These are phyloP conservation scores for Phyllostomus hastatus DNA, from an alignment of 2,113 vertebrate genomes.

Conservation along the genomic window DNA sequence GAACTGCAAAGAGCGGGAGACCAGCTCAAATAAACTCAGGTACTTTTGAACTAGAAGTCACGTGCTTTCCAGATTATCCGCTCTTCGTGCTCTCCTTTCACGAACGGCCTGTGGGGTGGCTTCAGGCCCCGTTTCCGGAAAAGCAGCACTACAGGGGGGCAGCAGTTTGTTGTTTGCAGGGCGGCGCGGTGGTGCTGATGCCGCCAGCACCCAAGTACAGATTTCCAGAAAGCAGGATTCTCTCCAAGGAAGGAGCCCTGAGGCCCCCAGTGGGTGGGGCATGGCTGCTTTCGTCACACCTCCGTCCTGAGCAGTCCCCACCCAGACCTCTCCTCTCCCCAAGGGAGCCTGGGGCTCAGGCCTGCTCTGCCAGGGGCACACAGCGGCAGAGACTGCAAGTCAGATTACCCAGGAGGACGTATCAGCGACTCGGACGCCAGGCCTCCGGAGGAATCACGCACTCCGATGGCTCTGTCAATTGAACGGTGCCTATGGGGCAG, in stretches of 20 bases:
- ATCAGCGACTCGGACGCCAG: not conserved
- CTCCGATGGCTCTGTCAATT: not conserved
- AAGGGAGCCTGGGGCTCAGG: not conserved
- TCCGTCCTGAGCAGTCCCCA: too few species aligned
- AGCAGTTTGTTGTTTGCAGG: not conserved
- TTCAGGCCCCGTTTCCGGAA: not conserved
- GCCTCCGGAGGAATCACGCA: not conserved
- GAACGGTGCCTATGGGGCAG: not conserved
- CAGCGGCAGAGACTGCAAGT: not conserved
- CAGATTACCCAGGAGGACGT: not conserved
- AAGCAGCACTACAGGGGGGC: not conserved
- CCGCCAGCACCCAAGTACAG: not conserved
- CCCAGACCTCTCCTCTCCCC: not conserved
- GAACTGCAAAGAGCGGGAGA: not conserved
- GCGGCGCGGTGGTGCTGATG: accelerated
- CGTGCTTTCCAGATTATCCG: not conserved
- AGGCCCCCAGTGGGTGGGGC: not conserved
- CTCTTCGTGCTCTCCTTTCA: not conserved
- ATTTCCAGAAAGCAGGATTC: not conserved
- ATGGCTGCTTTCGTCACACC: not conserved
- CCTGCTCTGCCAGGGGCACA: not conserved
- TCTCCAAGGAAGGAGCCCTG: not conserved
- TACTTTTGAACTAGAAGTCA: not conserved
- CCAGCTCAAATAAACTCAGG: not conserved
- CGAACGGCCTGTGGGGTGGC: not conserved